Conservation (phyloP, 2,113 vertebrate genomes). For the Serinus canaria region DNA sequence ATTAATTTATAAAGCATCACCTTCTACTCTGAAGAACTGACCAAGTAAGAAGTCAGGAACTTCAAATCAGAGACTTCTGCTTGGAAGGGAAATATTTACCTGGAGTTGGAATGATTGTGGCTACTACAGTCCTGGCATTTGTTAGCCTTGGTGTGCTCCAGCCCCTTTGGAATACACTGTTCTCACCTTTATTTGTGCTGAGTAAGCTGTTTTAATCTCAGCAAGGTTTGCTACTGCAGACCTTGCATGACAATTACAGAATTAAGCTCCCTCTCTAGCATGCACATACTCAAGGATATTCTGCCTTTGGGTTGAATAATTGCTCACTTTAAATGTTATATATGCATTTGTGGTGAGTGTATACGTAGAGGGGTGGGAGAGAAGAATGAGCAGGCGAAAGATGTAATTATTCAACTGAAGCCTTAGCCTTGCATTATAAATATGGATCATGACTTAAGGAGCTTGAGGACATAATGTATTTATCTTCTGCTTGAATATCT, state of each 20-base stretch:
- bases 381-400: neutral
- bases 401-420: conserved; percentile 35
- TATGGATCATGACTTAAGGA: conserved; percentile 63
- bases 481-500: conserved; percentile 54
- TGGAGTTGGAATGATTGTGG: neutral
- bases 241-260: neutral
- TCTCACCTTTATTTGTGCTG: neutral
- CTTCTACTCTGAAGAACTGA: neutral
- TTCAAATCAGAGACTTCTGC: neutral
- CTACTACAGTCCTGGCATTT: neutral
- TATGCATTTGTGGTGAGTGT: neutral
- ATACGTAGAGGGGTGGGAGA: neutral
- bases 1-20: neutral
- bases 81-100: neutral
- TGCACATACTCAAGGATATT: conserved; percentile 1
- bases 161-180: neutral
- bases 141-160: neutral
- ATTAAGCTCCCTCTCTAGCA: neutral
- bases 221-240: neutral
- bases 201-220: neutral
- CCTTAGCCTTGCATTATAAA: conserved; percentile 55
- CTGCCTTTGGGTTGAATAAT: conserved; percentile 32
- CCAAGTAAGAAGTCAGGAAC: neutral
- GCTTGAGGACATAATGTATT: conserved; percentile 23
- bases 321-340: conserved; percentile 38